Percentiles rank a stretch among this genome's conserved stretches.
phyloP scores from a whole-genome alignment of 2,113 vertebrate species.

The Thymallus thymallus region DNA sequence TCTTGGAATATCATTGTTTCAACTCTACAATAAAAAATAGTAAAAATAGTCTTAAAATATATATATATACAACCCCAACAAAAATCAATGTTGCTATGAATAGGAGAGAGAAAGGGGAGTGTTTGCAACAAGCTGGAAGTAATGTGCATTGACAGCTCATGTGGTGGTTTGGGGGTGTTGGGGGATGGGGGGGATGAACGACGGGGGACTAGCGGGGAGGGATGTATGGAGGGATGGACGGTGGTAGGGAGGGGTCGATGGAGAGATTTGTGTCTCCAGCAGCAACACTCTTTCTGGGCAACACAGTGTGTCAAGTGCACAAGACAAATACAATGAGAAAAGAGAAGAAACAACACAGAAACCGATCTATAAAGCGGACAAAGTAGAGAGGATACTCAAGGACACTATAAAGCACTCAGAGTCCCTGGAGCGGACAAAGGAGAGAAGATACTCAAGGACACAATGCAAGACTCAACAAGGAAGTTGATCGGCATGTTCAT shows the following conservation, averaged over 20 bases:
- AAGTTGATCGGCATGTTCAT: too few relatives aligned
- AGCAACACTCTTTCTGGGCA: constrained; percentile 15
- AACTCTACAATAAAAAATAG: not conserved
- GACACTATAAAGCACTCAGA: not conserved
- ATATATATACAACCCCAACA: not conserved
- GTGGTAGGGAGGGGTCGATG: not conserved
- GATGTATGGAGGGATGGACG: not conserved
- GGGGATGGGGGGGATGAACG: not conserved
- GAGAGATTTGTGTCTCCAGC: constrained; percentile 12
- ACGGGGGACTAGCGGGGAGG: not conserved
- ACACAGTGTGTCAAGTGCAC: constrained; percentile 7
- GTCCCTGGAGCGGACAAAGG: not conserved
- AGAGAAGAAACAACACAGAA: not conserved
- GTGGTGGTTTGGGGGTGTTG: constrained; percentile 30
- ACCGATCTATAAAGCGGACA: constrained; percentile 2
- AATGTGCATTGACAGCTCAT: constrained; percentile 55
- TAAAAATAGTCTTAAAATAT: not conserved
- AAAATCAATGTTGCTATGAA: constrained; percentile 30
- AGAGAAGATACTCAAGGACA: constrained; percentile 2
- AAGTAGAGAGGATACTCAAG: not conserved
- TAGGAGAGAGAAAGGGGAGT: constrained; percentile 17
- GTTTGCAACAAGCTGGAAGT: constrained; percentile 39
- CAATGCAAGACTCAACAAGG: not conserved
- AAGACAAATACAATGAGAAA: constrained; percentile 16
- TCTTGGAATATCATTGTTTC: not conserved